phyloP scores from a whole-genome alignment of 2,113 vertebrate genomes.

The Malurus melanocephalus region DNA sequence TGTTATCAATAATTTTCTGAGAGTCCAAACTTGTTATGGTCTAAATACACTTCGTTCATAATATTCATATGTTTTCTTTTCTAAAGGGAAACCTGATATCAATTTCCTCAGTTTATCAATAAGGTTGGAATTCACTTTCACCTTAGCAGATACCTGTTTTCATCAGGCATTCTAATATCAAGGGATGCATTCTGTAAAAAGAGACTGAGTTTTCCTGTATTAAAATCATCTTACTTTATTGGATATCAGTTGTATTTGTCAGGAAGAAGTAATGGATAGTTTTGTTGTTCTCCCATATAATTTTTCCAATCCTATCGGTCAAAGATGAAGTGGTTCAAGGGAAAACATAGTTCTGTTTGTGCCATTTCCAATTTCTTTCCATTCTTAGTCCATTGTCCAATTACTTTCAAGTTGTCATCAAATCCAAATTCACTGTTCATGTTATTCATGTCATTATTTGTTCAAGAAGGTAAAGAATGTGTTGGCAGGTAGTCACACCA shows the following conservation, averaged over 20 bases:
- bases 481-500: neutral
- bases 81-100: neutral
- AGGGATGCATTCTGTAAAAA: neutral
- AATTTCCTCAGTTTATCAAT: neutral
- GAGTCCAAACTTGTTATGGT: fast-evolving
- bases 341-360: neutral
- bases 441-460: neutral
- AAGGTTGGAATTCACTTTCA: neutral
- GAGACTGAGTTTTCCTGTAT: neutral
- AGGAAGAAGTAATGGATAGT: neutral
- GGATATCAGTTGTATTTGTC: neutral
- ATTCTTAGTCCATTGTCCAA: neutral
- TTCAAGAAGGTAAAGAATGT: neutral
- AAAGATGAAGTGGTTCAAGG: neutral
- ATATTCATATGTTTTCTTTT: neutral
- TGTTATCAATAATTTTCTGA: neutral
- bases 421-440: neutral
- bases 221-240: neutral
- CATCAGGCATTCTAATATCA: neutral
- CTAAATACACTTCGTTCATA: neutral
- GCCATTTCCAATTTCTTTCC: neutral
- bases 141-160: neutral
- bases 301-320: neutral
- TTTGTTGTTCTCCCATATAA: neutral
- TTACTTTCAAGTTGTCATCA: neutral